A percentile compares a stretch with the other conserved stretches of the same genome.
phyloP scores from a whole-genome alignment of 1,140 invertebrate species.

The Stegodyphus dumicola region DNA sequence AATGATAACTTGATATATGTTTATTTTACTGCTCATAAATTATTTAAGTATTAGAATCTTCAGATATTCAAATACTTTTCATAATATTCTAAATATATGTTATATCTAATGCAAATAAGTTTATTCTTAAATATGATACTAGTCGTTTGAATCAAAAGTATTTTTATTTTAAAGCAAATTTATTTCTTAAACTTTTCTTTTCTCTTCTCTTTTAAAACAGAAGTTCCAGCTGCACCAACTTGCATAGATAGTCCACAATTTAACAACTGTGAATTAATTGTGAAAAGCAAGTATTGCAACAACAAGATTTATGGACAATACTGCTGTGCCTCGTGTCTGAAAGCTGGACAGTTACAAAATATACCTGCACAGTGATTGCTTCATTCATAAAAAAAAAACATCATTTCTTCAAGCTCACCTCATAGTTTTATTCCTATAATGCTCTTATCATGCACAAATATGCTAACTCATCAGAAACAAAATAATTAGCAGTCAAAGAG shows the following conservation, averaged over 20 bases:
- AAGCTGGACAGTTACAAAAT: constrained; percentile 76
- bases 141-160: background rate
- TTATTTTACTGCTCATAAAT: background rate
- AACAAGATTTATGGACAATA: constrained; percentile 91
- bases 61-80: background rate
- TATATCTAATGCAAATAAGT: no score
- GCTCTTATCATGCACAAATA: no score
- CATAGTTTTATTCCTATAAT: no score
- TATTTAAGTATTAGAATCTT: background rate
- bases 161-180: background rate
- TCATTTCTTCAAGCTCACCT: background rate
- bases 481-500: no score
- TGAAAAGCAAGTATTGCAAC: constrained; percentile 81
- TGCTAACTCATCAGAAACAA: no score
- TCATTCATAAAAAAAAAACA: background rate
- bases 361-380: background rate
- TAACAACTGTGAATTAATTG: constrained; percentile 88
- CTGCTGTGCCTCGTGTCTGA: constrained; percentile 90
- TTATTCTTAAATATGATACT: background rate
- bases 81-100: constrained; percentile 8
- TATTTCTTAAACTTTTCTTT: no score
- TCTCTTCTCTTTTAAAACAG: constrained; percentile 70
- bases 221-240: constrained; percentile 78
- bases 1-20: background rate
- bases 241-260: constrained; percentile 90